Percentiles rank a stretch among this genome's conserved stretches.
Conservation (phyloP, 1,140 invertebrate species). For the Zaprionus inermis region DNA sequence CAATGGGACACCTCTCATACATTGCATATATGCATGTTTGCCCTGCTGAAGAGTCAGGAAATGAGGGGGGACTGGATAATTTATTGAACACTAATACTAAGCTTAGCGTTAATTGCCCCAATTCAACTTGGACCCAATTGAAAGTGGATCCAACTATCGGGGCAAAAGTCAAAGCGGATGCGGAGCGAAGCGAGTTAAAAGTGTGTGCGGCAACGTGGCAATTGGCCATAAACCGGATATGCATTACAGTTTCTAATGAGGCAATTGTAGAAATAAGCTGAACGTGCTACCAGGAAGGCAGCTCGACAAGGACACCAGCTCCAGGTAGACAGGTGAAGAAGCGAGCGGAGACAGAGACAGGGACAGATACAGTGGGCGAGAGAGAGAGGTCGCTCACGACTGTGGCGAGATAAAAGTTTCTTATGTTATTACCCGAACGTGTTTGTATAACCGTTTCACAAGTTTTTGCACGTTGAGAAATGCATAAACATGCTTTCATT, state of each 20-base stretch:
- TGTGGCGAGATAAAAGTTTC: slow-evolving; percentile 64
- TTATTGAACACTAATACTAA: slow-evolving; percentile 17
- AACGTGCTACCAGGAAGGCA: slow-evolving; percentile 49
- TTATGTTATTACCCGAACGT: slow-evolving; percentile 67
- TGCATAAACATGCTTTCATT: slow-evolving; percentile 65
- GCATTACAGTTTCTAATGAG: slow-evolving; percentile 68
- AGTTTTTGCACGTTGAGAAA: slow-evolving; percentile 55
- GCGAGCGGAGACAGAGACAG: slow-evolving; percentile 1
- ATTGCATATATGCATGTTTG: too few relatives aligned
- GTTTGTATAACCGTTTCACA: slow-evolving; percentile 64
- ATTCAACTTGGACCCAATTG: slow-evolving; percentile 14
- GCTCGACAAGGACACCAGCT: slow-evolving; percentile 22
- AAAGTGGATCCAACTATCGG: slow-evolving; percentile 34
- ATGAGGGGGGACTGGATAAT: slow-evolving; percentile 1
- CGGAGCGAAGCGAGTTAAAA: slow-evolving; percentile 35
- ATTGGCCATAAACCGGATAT: slow-evolving; percentile 65
- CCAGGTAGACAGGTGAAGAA: slow-evolving; percentile 14
- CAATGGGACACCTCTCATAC: too few relatives aligned
- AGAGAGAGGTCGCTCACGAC: slow-evolving; percentile 26
- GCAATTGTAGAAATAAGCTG: slow-evolving; percentile 67
- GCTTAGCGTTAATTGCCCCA: slow-evolving; percentile 40
- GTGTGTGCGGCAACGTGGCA: slow-evolving; percentile 42
- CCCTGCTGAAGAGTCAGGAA: not conserved
- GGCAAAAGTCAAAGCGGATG: slow-evolving; percentile 18
- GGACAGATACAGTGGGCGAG: not conserved